Percentiles rank a stretch among this genome's conserved stretches.
These are phyloP conservation scores for Diorhabda carinulata DNA, from an alignment of 1,140 invertebrate species.

Conservation along the genomic window DNA sequence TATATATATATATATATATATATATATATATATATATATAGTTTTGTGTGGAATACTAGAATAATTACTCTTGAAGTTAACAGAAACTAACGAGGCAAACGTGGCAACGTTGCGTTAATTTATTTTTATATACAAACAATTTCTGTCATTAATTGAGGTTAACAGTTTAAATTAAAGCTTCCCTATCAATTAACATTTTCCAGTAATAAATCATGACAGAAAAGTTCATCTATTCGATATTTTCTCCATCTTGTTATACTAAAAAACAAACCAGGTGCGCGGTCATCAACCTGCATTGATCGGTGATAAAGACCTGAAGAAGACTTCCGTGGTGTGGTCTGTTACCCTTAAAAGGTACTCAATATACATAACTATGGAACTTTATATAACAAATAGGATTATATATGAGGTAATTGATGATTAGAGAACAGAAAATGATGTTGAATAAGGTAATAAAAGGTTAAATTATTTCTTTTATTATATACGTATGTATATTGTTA, in stretches of 20 bases:
- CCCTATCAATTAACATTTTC: neutral
- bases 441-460: too few relatives aligned
- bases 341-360: neutral
- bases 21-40: too few relatives aligned
- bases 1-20: too few relatives aligned
- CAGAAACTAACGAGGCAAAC: too few relatives aligned
- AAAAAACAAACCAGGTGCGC: conserved; percentile 32
- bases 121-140: conserved; percentile 18
- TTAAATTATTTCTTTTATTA: too few relatives aligned
- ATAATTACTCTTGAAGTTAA: too few relatives aligned
- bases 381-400: neutral
- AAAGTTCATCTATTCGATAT: neutral
- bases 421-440: too few relatives aligned
- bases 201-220: neutral
- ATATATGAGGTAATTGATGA: too few relatives aligned
- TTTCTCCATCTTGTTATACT: conserved; percentile 8
- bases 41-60: too few relatives aligned
- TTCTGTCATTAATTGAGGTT: conserved; percentile 20
- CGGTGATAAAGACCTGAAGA: conserved; percentile 23
- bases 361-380: neutral
- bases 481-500: too few relatives aligned
- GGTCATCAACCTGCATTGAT: conserved; percentile 44
- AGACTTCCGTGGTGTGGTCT: conserved; percentile 1
- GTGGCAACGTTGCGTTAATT: conserved; percentile 11
- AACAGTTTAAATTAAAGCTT: conserved; percentile 10